These are phyloP conservation scores for Scyliorhinus canicula DNA, from an alignment of 2,797 vertebrate species.

Conservation along the genomic window DNA sequence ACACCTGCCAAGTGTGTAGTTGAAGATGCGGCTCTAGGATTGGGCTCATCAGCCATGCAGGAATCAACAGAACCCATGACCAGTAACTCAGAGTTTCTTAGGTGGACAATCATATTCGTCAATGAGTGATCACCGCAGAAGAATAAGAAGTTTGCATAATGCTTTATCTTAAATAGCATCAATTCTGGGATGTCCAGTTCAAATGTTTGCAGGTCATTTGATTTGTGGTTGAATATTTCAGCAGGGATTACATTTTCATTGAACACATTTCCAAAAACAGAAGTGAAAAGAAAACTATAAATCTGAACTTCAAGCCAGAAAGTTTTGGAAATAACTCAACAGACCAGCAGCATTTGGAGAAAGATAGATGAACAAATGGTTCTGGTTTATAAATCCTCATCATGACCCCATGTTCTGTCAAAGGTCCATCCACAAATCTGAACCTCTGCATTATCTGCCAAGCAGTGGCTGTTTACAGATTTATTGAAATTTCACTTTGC, in stretches of 20 bases:
- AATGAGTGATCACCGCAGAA: no score
- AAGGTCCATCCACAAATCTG: neutral
- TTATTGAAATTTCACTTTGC: neutral
- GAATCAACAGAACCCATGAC: no score
- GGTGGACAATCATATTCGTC: no score
- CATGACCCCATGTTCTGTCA: neutral
- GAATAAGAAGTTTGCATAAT: neutral
- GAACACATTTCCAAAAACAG: neutral
- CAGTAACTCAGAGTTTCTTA: no score
- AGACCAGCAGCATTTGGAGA: neutral
- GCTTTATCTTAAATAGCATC: neutral
- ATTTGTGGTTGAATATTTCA: neutral
- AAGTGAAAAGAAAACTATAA: neutral
- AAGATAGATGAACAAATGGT: neutral
- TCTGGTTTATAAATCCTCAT: neutral
- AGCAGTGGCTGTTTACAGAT: neutral
- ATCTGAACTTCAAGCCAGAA: neutral
- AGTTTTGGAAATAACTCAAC: neutral
- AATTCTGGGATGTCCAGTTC: neutral
- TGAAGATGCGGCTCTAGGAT: no score
- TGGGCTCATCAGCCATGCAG: no score
- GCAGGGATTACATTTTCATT: neutral
- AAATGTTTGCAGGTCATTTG: neutral
- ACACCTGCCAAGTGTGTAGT: no score
- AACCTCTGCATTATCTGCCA: neutral